phyloP scores from a whole-genome alignment of 2,888 invertebrate species.

The Ramazzottius varieornatus region DNA sequence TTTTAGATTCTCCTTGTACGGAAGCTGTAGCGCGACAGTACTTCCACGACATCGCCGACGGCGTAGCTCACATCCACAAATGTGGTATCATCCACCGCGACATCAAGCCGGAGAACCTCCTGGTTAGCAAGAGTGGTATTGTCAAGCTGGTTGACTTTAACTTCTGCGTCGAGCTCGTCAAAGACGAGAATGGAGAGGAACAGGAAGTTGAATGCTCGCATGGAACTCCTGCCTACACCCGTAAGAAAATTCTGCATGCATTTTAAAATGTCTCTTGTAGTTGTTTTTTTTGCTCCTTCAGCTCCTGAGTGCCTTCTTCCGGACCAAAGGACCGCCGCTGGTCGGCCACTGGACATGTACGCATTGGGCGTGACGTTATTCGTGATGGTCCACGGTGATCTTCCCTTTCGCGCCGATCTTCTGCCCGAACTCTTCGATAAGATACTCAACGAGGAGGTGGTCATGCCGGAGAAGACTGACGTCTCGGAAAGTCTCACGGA shows the following conservation, averaged over 20 bases:
- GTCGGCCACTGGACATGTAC: neutral
- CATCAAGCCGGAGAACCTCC: neutral
- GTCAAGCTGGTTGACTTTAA: neutral
- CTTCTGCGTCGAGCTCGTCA: neutral
- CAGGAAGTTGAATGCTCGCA: neutral
- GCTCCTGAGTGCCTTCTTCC: neutral
- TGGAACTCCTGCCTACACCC: neutral
- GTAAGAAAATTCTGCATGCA: too few relatives aligned
- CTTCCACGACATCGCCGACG: neutral
- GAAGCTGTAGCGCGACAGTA: neutral
- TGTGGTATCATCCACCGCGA: neutral
- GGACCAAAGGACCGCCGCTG: neutral
- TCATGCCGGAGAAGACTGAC: neutral
- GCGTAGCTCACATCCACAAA: neutral
- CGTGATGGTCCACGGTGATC: neutral
- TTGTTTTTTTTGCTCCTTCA: neutral
- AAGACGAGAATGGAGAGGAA: neutral
- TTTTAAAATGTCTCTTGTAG: neutral
- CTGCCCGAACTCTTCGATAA: neutral
- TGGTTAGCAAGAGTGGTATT: neutral
- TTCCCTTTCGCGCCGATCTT: neutral
- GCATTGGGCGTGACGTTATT: neutral
- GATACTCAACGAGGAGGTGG: neutral
- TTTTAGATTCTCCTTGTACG: neutral
- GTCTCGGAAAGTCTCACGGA: neutral